Evolutionary conservation across 2,888 invertebrate species (phyloP), one percentile per base, ranked within the genome.

Genomic region (Tetrapedia diversipes): DNA sequence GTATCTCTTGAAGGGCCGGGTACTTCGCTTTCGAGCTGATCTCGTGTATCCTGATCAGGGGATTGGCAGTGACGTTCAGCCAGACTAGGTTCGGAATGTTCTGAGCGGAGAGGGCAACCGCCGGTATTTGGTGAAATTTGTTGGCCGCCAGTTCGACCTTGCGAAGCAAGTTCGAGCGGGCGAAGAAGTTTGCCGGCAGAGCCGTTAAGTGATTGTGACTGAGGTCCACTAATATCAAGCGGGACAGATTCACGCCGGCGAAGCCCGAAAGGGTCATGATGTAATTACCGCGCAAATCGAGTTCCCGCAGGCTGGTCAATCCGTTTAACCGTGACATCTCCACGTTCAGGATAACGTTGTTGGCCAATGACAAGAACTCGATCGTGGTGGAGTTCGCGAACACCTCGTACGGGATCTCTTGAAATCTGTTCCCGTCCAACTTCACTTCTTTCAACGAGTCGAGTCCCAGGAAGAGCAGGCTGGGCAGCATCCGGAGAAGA

Each of bases 51-150:
- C 95, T 94, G 27, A 94, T 93, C 69, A 98, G 93, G 0, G 96
- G 96, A 92, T 98, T 98, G 2, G 94, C 95, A 10, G 97, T 97
- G 86, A 98, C 93, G 89, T 98, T 98, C 4, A 98, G 92, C 93
- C 95, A 95, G 14, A 94, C 94, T 0, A 97, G 92, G 4, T 94
- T 94, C 0, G 96, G 95, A 51, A 97, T 92, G 60, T 96, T 95
- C 54, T 95, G 94, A 83, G 95, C 95, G 0, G 96, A 95, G 34
- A 97, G 92, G 0, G 96, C 95, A 14, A 95, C 94, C 64, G 94
- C 95, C 0, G 97, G 97, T 84, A 97, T 95, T 90, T 96, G 95
- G 80, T 95, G 94, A 84, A 97, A 96, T 64, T 95, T 94, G 92
- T 97, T 97, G 76, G 93, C 94, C 0, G 97, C 96, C 77, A 97